Evolutionary conservation across 2,888 invertebrate species (phyloP), one percentile per base, ranked within the genome.

Genomic region (Rotaria sp.): DNA sequence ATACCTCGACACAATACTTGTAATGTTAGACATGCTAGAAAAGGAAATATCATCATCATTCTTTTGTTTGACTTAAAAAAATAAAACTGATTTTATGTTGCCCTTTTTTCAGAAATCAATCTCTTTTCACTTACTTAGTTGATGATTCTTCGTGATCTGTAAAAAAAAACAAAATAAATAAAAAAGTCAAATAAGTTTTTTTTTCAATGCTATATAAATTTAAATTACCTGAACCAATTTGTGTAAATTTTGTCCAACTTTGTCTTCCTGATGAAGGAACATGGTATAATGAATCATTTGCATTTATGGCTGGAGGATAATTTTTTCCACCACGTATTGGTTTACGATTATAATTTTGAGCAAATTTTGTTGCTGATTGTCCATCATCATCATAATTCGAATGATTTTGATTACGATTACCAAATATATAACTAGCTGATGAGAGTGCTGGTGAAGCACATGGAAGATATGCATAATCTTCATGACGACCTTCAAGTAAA

Each of bases 401-500:
- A 35, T 15, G 35, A 67, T 18, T 15, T 21, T 18, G 35, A 67
- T 38, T 18, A 67, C 15, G 67, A 67, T 67, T 67, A 35, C 67
- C 67, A 30, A 35, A 67, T 35, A 67, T 7, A 38, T 67, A 35
- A 35, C 67, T 30, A 67, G 35, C 1, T 67, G 80, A 80, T 45
- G 26, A n/a, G 3, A 26, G 26, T n/a, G 45, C 8, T 45, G 80
- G 45, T 45, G 45, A 80, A 24, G 38, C 41, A 26, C 26, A 38
- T n/a, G 26, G 24, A n/a, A 15, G 1, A 21, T 24, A 26, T 15
- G 41, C 26, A 21, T 80, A 26, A 45, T 80, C 80, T 45, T 80
- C 80, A 38, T 80, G 80, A 45, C 80, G 80, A 45, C 80, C 80
- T 41, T 80, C 80, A 4, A 80, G 45, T 45, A 80, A 45, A 80